These are phyloP conservation scores for Bombus superbus DNA, from an alignment of 1,140 invertebrate genomes.

Conservation along the genomic window DNA sequence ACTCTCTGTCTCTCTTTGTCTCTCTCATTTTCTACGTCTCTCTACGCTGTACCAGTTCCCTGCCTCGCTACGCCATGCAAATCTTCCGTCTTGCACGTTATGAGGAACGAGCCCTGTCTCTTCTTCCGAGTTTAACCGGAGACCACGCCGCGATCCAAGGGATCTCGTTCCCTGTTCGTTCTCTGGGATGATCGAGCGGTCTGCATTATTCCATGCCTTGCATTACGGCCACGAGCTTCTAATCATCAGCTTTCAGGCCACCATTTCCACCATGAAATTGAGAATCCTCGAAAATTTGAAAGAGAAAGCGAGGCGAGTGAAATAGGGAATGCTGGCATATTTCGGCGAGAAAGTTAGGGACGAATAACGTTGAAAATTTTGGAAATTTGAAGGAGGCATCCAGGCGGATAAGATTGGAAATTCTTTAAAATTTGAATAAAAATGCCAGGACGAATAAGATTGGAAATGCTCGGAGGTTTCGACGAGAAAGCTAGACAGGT, in stretches of 20 bases:
- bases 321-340: too few relatives aligned
- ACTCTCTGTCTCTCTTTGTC: neutral
- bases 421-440: too few relatives aligned
- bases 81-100: conserved; percentile 38
- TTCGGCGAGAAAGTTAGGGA: too few relatives aligned
- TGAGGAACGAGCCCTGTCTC: conserved; percentile 13
- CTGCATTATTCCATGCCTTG: conserved; percentile 2
- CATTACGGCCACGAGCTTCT: neutral
- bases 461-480: too few relatives aligned
- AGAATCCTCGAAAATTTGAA: too few relatives aligned
- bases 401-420: too few relatives aligned
- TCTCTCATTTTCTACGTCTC: neutral
- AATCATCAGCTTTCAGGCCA: neutral
- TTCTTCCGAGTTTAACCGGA: conserved; percentile 23
- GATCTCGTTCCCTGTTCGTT: conserved; percentile 10
- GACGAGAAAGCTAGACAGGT: too few relatives aligned
- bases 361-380: too few relatives aligned
- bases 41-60: neutral
- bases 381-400: too few relatives aligned
- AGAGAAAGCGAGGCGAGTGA: too few relatives aligned
- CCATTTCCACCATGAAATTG: too few relatives aligned
- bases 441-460: too few relatives aligned
- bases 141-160: neutral
- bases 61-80: conserved; percentile 16
- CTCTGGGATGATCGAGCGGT: conserved; percentile 29